phyloP scores from a whole-genome alignment of 53 echinoderm and acorn worm genomes.

The Zoroaster sp. region DNA sequence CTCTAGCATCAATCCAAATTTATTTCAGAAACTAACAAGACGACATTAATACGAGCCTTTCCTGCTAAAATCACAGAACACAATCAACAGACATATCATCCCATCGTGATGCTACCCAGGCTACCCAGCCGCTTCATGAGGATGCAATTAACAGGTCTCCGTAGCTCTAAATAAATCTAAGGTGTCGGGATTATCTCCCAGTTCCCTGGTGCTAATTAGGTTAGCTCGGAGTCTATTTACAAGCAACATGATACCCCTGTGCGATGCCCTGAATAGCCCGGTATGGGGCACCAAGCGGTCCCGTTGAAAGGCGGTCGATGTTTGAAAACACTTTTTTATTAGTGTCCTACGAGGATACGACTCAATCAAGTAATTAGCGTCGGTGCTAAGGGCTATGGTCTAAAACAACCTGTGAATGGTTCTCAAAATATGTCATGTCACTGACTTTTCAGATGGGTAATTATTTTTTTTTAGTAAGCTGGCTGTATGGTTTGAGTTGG shows the following conservation, averaged over 20 bases:
- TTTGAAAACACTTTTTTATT: conserved; percentile 18
- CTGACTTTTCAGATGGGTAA: too few relatives aligned
- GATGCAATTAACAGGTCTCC: conserved; percentile 29
- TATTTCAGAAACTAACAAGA: background rate
- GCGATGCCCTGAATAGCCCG: background rate
- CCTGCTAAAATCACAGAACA: background rate
- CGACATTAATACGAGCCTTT: background rate
- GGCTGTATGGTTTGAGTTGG: too few relatives aligned
- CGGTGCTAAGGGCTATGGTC: background rate
- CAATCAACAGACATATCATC: background rate
- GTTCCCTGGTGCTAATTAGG: conserved; percentile 5
- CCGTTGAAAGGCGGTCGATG: background rate
- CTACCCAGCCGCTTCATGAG: background rate
- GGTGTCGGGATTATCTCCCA: background rate
- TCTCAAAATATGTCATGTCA: background rate
- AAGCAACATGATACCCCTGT: background rate
- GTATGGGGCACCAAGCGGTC: background rate
- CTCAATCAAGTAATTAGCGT: conserved; percentile 35
- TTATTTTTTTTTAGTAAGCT: too few relatives aligned
- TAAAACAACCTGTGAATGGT: background rate
- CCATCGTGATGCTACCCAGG: background rate
- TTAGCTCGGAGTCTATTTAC: conserved; percentile 9
- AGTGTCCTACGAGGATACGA: background rate
- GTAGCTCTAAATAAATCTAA: background rate
- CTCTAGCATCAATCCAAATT: background rate